Conservation (phyloP, 2,888 invertebrate genomes). For the Ptilodon capucinus region DNA sequence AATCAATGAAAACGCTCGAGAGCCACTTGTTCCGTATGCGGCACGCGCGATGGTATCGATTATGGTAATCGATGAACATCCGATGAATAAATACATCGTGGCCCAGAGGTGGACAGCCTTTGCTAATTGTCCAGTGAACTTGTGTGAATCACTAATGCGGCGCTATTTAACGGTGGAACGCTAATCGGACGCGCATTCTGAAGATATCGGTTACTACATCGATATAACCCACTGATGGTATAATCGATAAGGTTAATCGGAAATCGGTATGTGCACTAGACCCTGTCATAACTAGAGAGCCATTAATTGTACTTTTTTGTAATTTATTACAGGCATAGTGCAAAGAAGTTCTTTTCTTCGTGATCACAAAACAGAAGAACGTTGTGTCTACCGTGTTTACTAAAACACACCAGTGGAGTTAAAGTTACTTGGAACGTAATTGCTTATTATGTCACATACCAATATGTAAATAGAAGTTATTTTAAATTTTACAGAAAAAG, state of each 20-base stretch:
- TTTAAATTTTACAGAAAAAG: constrained; percentile 22
- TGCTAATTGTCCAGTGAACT: constrained; percentile 80
- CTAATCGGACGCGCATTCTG: constrained; percentile 50
- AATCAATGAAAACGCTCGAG: constrained; percentile 58
- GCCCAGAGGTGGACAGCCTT: constrained; percentile 81
- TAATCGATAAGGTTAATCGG: constrained; percentile 25
- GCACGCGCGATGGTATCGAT: constrained; percentile 76
- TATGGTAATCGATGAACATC: constrained; percentile 81
- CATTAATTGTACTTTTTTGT: no score
- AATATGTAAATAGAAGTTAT: constrained; percentile 20
- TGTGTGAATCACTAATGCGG: constrained; percentile 74
- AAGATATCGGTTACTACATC: constrained; percentile 35
- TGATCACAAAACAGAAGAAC: not conserved
- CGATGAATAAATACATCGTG: constrained; percentile 79
- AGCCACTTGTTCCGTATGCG: constrained; percentile 71
- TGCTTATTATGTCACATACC: constrained; percentile 14
- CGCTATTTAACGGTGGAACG: constrained; percentile 62
- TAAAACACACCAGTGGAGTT: constrained; percentile 1
- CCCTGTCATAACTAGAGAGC: no score
- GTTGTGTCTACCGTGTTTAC: not conserved
- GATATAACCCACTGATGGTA: constrained; percentile 18
- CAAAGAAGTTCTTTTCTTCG: no score
- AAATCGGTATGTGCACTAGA: not conserved
- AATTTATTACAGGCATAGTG: no score
- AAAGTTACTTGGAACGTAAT: constrained; percentile 13